A percentile compares a stretch with the other conserved stretches of the same genome.
phyloP scores from a whole-genome alignment of 2,797 vertebrate species.

The Triplophysa yarkandensis region DNA sequence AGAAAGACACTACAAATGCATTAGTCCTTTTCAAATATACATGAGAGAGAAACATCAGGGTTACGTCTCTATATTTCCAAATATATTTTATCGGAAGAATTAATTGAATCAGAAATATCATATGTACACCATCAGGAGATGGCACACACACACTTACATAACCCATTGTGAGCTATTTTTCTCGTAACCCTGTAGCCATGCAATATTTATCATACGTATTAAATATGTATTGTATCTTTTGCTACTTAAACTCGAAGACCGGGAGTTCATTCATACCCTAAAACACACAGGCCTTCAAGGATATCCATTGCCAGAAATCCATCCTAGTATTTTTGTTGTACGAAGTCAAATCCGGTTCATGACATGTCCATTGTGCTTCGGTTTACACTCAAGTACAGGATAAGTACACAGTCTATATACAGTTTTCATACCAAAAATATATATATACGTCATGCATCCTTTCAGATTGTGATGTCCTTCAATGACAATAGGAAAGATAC shows the following conservation, averaged over 20 bases:
- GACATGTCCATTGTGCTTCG: background rate
- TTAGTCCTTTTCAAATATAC: slow-evolving; percentile 55
- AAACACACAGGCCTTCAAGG: slow-evolving; percentile 30
- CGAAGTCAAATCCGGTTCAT: slow-evolving; percentile 2
- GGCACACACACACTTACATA: background rate
- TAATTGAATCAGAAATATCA: slow-evolving; percentile 17
- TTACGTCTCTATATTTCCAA: background rate
- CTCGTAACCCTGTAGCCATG: slow-evolving; percentile 31
- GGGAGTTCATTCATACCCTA: slow-evolving; percentile 32
- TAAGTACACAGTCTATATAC: background rate
- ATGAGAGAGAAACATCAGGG: slow-evolving; percentile 20
- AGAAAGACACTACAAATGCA: slow-evolving; percentile 52
- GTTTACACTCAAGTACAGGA: background rate
- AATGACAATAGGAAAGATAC: too few relatives aligned
- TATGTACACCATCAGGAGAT: background rate
- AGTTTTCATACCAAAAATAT: too few relatives aligned
- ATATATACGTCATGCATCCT: too few relatives aligned
- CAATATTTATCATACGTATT: slow-evolving; percentile 49
- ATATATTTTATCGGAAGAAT: slow-evolving; percentile 20
- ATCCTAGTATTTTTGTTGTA: slow-evolving; percentile 13
- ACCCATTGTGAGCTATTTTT: slow-evolving; percentile 12
- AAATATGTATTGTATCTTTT: slow-evolving; percentile 52
- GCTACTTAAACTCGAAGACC: slow-evolving; percentile 34
- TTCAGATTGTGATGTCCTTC: too few relatives aligned
- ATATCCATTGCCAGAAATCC: slow-evolving; percentile 24